Conservation (phyloP, 2,113 vertebrate genomes). For the Pipra filicauda region DNA sequence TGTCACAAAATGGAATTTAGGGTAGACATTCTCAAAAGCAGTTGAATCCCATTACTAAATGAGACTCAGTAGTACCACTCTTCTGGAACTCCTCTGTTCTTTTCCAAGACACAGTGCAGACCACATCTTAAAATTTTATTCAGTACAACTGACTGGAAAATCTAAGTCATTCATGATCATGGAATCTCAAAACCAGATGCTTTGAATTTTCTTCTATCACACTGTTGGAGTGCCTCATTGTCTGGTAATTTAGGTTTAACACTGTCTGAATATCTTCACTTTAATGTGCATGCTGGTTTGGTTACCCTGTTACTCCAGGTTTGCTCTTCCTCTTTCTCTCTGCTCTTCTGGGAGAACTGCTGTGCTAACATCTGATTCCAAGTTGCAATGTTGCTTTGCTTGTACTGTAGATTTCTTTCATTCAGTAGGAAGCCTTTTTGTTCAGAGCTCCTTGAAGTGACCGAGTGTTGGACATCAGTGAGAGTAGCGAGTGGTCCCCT, state of each 20-base stretch:
- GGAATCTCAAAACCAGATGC: neutral
- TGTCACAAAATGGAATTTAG: neutral
- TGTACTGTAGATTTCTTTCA: neutral
- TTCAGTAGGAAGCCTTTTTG: neutral
- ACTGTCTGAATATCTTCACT: neutral
- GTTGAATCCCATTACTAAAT: neutral
- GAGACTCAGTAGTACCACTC: neutral
- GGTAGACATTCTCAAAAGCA: neutral
- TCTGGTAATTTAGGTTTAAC: neutral
- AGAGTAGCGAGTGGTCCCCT: neutral
- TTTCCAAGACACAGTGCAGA: neutral
- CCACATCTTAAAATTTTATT: neutral
- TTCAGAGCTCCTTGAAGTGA: neutral
- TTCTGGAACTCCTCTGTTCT: neutral
- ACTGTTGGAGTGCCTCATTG: neutral
- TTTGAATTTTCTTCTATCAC: neutral
- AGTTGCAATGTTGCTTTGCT: neutral
- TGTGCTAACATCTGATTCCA: neutral
- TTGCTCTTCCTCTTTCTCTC: neutral
- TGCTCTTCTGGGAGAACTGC: neutral
- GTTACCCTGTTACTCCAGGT: neutral
- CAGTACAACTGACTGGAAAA: neutral
- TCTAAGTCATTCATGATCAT: accelerated
- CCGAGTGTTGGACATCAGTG: neutral
- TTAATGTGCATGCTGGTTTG: accelerated